phyloP scores from a whole-genome alignment of 1,140 invertebrate species.

The Protaetia brevitarsis region DNA sequence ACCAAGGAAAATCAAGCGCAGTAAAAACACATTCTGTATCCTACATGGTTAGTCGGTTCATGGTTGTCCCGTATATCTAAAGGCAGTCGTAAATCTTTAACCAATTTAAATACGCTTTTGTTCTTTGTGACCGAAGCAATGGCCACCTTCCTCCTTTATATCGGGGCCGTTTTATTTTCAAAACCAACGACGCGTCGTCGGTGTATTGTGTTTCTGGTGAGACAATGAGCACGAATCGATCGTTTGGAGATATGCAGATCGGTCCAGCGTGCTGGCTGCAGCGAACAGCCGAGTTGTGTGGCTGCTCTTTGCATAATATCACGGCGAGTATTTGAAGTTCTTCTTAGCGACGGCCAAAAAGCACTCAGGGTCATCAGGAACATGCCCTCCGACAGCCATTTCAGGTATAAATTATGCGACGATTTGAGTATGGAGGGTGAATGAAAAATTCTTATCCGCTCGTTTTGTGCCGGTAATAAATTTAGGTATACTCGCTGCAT shows the following conservation, averaged over 20 bases:
- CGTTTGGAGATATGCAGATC: not conserved
- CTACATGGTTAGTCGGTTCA: not conserved
- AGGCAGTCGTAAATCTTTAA: slow-evolving; percentile 5
- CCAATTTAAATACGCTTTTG: slow-evolving; percentile 25
- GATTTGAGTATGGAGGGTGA: not conserved
- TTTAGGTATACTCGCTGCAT: not conserved
- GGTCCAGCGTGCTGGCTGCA: not conserved
- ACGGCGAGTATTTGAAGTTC: not conserved
- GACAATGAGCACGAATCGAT: not conserved
- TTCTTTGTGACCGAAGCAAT: not conserved
- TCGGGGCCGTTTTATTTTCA: slow-evolving; percentile 5
- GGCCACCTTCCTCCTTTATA: not conserved
- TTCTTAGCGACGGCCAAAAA: not conserved
- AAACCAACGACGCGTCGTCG: not conserved
- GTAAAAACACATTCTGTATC: no score
- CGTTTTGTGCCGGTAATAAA: not conserved
- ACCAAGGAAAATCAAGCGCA: no score
- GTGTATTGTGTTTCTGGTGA: not conserved
- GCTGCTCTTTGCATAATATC: slow-evolving; percentile 3
- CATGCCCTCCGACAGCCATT: not conserved
- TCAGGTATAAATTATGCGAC: not conserved
- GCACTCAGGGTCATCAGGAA: not conserved
- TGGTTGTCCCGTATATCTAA: not conserved
- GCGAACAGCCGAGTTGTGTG: no score
- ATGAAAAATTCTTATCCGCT: not conserved